Base-by-base conservation (phyloP, 2,888 invertebrate species). In the Nysson spinosus region DNA sequence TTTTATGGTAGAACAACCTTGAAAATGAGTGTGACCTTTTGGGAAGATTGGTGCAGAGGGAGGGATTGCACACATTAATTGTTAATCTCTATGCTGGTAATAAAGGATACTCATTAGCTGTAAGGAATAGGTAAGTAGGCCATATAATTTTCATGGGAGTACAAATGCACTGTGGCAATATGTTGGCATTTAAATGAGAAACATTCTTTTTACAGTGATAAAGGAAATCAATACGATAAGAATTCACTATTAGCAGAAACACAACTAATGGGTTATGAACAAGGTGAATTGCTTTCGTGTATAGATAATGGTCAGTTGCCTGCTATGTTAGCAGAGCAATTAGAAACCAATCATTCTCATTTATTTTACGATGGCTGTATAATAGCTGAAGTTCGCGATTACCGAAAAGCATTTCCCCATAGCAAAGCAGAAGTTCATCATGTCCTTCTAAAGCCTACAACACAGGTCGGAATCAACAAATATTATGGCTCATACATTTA, bases 271-370 rank as follows among this genome's bases (percentile, higher is more conserved):
- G 95, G 96, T 80, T 97, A 97, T 85, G 96, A 96, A 88, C 95
- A 96, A 87, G 96, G 96, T 83, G 93, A 95, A 83, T 88, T 97
- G 68, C 89, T 97, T 75, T 93, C 94, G 83, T 96, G 94, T 86
- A 93, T 97, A 81, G 96, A 97, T 87, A 94, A 94, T 88, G 96
- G 96, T 87, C 94, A 96, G 88, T 89, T 98, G 84, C 97, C 97
- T 44, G 94, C 96, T 64, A 92, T 94, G 83, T 89, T 97, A 57
- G 90, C 95, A 66, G 96, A 97, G 86, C 88, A 96, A 73, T 88
- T 97, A 64, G 96, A 95, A 85, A 90, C 93, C 5, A 93, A 94
- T 83, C 92, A 95, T 84, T 94, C 95, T 47, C 94, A 94, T 87
- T 90, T 97, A 63, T 95, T 96, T 89, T 96, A 97, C 87, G 95